Conservation (phyloP, 2,113 vertebrate genomes). For the Oenanthe melanoleuca region DNA sequence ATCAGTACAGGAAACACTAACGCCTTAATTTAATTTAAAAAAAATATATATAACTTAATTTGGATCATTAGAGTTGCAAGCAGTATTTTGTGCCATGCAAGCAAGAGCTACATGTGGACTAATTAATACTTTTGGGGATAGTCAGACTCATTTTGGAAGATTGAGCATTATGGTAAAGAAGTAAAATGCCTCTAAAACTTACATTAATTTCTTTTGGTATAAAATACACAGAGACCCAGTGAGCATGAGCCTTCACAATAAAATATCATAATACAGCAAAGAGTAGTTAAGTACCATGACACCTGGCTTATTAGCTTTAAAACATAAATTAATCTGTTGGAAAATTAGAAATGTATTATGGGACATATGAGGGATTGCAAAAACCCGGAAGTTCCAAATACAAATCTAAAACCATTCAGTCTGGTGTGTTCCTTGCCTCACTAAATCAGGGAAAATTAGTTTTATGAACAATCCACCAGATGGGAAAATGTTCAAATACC, state of each 20-base stretch:
- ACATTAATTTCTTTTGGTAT: not conserved
- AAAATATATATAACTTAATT: slow-evolving; percentile 23
- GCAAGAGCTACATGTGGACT: slow-evolving; percentile 4
- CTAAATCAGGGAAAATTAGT: slow-evolving; percentile 76
- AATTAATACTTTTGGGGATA: slow-evolving; percentile 15
- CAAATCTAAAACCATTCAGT: slow-evolving; percentile 53
- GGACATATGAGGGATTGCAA: slow-evolving; percentile 16
- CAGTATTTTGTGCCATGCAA: slow-evolving; percentile 31
- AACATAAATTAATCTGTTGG: slow-evolving; percentile 54
- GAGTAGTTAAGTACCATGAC: not conserved
- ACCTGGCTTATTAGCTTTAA: slow-evolving; percentile 50
- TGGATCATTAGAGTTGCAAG: slow-evolving; percentile 33
- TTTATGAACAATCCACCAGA: slow-evolving; percentile 76
- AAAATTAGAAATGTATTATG: slow-evolving; percentile 59
- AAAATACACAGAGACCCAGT: not conserved
- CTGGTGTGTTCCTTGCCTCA: slow-evolving; percentile 29
- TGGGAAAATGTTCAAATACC: slow-evolving; percentile 74
- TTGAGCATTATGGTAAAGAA: not conserved
- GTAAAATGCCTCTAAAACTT: not conserved
- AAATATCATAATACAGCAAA: not conserved
- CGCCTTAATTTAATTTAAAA: slow-evolving; percentile 27
- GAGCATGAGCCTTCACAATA: not conserved
- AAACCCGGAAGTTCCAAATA: slow-evolving; percentile 19
- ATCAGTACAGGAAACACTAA: slow-evolving; percentile 3
- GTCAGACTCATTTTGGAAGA: slow-evolving; percentile 6